Base-by-base conservation (phyloP, 2,888 invertebrate genomes). In the Drosophila pseudotakahashii region DNA sequence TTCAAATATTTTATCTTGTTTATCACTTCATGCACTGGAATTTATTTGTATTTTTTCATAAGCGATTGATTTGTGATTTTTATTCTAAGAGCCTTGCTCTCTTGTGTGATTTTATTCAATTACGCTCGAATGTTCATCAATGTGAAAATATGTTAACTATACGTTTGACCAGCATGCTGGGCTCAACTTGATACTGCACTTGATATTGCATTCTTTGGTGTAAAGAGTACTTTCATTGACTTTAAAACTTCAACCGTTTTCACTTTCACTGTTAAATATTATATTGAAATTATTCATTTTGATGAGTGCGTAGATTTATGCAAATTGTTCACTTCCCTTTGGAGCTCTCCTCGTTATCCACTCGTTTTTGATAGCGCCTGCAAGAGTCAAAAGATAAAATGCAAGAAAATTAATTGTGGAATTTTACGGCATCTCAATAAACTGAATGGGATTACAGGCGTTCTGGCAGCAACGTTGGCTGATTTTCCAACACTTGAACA, bases 401-500 rank as follows among this genome's bases (percentile, higher is more conserved):
- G 26, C 19, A n/a, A 19, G 26, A 9, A 48, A 52, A 57, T 66
- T 79, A 73, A 77, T 77, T 83, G 72, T 58, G 53, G 61, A 77
- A 71, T 81, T 84, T 71, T 77, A 77, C 13, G 39, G 57, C 58
- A 10, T 47, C 14, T 57, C 37, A 16, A 44, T 10, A 16, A 11
- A 45, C 2, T 13, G 39, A 50, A 41, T 32, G 13, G 39, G n/a
- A 41, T 5, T 47, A 39, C 16, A 16, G 13, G 19, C 11, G 36
- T 10, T 79, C 19, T 41, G 10, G 36, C 16, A 7, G 26, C 11
- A 47, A 32, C 57, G 47, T 44, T 23, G 3, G 19, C 47, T 48
- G 62, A 47, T 41, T 62, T 47, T 32, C 34, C 47, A 47, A 34
- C 79, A 81, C 81, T 84, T 78, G 66, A 76, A 76, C 81, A 72